Base-by-base conservation (phyloP, 2,888 invertebrate genomes). In the Chrysomela aeneicollis region DNA sequence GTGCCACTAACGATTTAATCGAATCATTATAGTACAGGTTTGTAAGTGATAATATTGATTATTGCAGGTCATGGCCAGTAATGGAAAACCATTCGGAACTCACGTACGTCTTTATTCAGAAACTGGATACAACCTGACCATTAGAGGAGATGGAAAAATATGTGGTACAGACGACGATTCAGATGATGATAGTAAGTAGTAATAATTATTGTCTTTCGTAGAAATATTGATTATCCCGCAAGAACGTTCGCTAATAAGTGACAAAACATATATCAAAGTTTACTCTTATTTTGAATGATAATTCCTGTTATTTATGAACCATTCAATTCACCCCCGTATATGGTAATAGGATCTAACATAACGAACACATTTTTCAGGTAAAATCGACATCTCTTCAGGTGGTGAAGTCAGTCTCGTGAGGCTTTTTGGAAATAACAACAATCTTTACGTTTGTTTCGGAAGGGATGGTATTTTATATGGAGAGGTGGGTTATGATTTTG, bases 381-480 rank as follows among this genome's bases (percentile, higher is more conserved):
- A 84, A 32, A 74, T 88, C 68, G 83, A 85, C 70, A 80, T 87
- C 59, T 81, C 81, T 61, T 82, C 82, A 54, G 82, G 85, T 15
- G 84, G 81, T 6, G 83, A 83, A 10, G 75, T 83, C 1, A 85
- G 86, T 5, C 82, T 85, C 61, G 83, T 87, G 6, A 81, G 84
- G 69, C 84, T 87, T 57, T 81, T 81, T 76, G 86, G 85, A 42
- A 76, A 84, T 18, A 81, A 85, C 63, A 83, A 84, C 5, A 82
- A 84, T 54, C 77, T 84, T 1, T 87, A 84, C 69, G 75, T 88
- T 49, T 87, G 87, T 59, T 87, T 87, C 81, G 82, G 85, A 66
- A 78, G 82, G 51, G 83, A 85, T 69, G 87, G 88, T 37, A 81
- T 83, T 52, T 76, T 87, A 10, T 87, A 86, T 72, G 86, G 86